Percentiles rank a stretch among this genome's conserved stretches.
These are phyloP conservation scores for Lytechinus variegatus DNA, from an alignment of 35 echinoderm and acorn worm genomes.

Conservation along the genomic window DNA sequence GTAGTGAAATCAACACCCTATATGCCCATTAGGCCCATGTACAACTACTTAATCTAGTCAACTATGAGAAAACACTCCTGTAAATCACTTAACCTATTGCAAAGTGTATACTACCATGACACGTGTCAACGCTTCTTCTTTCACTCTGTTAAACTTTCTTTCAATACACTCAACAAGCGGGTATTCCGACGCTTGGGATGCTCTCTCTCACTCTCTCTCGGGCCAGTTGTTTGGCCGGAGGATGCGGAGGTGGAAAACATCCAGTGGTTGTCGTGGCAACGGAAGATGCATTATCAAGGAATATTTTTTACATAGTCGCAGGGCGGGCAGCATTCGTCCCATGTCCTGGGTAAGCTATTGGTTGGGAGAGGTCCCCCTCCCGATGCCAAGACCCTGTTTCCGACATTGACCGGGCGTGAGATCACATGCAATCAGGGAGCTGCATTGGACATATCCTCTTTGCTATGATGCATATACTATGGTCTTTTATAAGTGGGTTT, in stretches of 20 bases:
- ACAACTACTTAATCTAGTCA: background rate
- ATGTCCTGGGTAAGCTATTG: background rate
- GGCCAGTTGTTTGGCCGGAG: background rate
- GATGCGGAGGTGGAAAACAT: background rate
- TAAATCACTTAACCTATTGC: background rate
- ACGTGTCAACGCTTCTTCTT: background rate
- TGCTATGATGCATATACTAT: background rate
- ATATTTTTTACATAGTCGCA: background rate
- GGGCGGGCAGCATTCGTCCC: background rate
- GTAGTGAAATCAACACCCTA: slow-evolving; percentile 45
- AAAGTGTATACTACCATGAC: background rate
- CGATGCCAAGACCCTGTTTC: background rate
- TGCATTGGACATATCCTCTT: background rate
- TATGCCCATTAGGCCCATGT: slow-evolving; percentile 26
- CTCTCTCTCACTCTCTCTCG: background rate
- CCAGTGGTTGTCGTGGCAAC: background rate
- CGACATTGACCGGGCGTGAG: background rate
- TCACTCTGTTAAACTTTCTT: background rate
- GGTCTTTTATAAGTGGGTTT: background rate
- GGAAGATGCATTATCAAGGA: background rate
- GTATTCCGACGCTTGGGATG: background rate
- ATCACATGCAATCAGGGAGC: background rate
- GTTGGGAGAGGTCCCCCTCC: background rate
- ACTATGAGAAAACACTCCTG: background rate
- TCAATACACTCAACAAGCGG: background rate